These are phyloP conservation scores for Harpagus bidentatus DNA, from an alignment of 2,113 vertebrate genomes.

Conservation along the genomic window DNA sequence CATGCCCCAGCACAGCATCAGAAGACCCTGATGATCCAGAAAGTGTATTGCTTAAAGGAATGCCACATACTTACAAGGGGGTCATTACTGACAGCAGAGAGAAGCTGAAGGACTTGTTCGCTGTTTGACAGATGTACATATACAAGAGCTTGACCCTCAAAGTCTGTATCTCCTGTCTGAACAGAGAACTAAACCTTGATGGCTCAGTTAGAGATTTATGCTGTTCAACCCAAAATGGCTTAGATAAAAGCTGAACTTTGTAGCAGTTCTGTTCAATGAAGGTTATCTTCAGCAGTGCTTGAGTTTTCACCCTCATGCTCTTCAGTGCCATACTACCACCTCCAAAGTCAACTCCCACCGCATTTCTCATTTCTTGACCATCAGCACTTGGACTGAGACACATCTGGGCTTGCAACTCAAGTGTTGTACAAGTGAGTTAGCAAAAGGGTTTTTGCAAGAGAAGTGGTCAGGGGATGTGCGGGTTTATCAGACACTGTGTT, in stretches of 20 bases:
- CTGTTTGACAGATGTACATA: neutral
- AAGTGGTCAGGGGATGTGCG: neutral
- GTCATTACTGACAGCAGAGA: neutral
- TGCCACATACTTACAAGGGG: neutral
- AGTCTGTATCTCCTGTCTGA: neutral
- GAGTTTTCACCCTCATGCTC: neutral
- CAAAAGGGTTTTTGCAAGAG: neutral
- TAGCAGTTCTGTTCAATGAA: neutral
- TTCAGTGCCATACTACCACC: no score
- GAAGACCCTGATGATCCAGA: neutral
- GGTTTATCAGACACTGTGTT: fast-evolving
- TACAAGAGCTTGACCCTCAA: neutral
- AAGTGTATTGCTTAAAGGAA: neutral
- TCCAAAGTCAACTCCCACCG: neutral
- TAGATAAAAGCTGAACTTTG: neutral
- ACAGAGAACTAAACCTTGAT: neutral
- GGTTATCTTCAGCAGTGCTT: neutral
- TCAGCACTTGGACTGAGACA: neutral
- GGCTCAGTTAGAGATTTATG: neutral
- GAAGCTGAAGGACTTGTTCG: neutral
- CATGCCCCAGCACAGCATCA: no score
- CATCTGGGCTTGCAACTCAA: neutral
- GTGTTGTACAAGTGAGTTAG: no score
- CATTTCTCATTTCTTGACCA: neutral
- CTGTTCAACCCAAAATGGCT: neutral